Conservation (phyloP, 2,113 vertebrate genomes). For the Spizaetus ornatus region DNA sequence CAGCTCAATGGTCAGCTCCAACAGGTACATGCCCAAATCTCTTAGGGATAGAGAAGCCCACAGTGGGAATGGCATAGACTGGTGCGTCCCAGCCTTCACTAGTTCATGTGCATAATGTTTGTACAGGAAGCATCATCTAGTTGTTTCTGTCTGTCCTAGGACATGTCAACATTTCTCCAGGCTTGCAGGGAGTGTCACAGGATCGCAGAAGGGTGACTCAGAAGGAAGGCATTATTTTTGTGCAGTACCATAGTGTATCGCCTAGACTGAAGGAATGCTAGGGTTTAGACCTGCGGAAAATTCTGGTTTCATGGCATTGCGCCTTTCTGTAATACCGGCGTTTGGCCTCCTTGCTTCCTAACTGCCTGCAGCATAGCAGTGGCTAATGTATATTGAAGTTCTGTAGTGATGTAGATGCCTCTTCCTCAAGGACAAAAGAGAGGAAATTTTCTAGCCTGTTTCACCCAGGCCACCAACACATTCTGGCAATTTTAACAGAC, state of each 20-base stretch:
- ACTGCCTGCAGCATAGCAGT: not conserved
- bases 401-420: not conserved
- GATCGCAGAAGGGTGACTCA: not conserved
- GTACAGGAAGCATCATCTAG: not conserved
- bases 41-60: not conserved
- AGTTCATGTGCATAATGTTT: not conserved
- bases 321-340: not conserved
- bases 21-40: not conserved
- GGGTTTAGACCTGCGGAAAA: not conserved
- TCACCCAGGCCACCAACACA: not conserved
- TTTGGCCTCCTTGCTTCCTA: not conserved
- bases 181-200: not conserved
- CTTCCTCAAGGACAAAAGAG: not conserved
- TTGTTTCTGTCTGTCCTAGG: not conserved
- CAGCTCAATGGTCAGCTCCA: not conserved
- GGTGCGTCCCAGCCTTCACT: not conserved
- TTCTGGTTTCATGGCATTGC: not conserved
- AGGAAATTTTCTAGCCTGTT: not conserved
- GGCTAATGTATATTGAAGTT: not conserved
- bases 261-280: not conserved
- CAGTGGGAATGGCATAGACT: not conserved
- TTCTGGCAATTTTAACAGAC: not conserved
- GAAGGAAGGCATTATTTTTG: not conserved
- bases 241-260: not conserved
- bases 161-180: not conserved